phyloP scores from a whole-genome alignment of 2,113 vertebrate genomes.

The Cynopterus brachyotis region DNA sequence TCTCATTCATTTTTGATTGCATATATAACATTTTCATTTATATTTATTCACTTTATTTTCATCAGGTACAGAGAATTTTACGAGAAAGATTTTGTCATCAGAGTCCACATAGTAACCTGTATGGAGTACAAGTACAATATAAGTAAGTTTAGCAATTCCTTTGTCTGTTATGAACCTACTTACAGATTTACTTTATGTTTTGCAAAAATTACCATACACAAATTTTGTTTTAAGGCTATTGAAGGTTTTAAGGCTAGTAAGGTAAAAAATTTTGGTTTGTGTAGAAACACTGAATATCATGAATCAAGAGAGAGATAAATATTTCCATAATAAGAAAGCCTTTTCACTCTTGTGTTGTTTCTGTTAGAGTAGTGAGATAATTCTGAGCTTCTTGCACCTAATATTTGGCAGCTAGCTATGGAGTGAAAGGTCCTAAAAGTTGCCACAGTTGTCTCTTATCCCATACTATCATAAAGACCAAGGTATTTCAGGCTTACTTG shows the following conservation, averaged over 20 bases:
- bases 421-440: neutral
- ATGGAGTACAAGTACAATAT: slow-evolving; percentile 90
- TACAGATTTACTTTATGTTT: neutral
- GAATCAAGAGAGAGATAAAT: neutral
- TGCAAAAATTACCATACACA: neutral
- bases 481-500: neutral
- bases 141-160: slow-evolving; percentile 83
- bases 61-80: slow-evolving; percentile 89
- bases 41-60: slow-evolving; percentile 9
- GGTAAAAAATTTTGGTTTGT: neutral
- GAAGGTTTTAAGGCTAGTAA: neutral
- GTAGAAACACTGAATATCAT: neutral
- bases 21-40: neutral
- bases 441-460: neutral
- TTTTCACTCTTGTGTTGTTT: slow-evolving; percentile 2
- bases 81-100: slow-evolving; percentile 90
- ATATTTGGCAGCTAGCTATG: neutral
- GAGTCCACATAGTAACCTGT: slow-evolving; percentile 79
- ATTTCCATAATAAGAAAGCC: neutral
- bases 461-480: neutral
- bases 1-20: slow-evolving; percentile 4
- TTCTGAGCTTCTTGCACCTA: neutral
- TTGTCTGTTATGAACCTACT: neutral
- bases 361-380: neutral
- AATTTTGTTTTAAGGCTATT: neutral